Conservation (phyloP, 2,888 invertebrate genomes). For the Rotaria magnacalcarata region DNA sequence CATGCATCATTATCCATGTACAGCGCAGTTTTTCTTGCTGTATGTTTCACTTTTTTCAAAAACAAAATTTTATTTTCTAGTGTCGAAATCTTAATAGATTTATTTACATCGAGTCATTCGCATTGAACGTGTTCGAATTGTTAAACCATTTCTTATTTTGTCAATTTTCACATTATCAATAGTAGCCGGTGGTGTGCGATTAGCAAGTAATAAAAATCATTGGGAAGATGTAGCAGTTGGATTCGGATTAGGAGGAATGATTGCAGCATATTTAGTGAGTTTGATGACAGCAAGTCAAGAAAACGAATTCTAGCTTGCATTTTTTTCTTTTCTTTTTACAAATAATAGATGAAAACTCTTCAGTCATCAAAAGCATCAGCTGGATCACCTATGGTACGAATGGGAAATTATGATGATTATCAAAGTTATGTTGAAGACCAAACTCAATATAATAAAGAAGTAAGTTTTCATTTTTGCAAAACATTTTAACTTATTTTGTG, state of each 20-base stretch:
- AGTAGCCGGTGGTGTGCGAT: slow-evolving; percentile 22
- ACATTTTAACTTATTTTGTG: neutral
- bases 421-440: slow-evolving; percentile 20
- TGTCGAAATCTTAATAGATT: neutral
- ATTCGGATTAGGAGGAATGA: neutral
- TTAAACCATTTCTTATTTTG: slow-evolving; percentile 19
- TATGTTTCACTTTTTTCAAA: neutral
- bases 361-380: neutral
- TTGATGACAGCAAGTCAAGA: neutral
- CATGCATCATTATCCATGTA: slow-evolving; percentile 32
- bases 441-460: slow-evolving; percentile 27
- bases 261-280: slow-evolving; percentile 4
- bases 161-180: slow-evolving; percentile 32
- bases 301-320: too few species aligned
- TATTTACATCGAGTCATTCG: slow-evolving; percentile 15
- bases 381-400: neutral
- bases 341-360: neutral
- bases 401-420: slow-evolving; percentile 2
- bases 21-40: neutral
- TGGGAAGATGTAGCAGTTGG: slow-evolving; percentile 34
- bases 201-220: slow-evolving; percentile 30
- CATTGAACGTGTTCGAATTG: slow-evolving; percentile 26
- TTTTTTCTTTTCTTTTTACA: neutral
- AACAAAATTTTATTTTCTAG: neutral
- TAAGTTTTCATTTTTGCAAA: neutral